Conservation (phyloP, 2,113 vertebrate species). For the Solea senegalensis region DNA sequence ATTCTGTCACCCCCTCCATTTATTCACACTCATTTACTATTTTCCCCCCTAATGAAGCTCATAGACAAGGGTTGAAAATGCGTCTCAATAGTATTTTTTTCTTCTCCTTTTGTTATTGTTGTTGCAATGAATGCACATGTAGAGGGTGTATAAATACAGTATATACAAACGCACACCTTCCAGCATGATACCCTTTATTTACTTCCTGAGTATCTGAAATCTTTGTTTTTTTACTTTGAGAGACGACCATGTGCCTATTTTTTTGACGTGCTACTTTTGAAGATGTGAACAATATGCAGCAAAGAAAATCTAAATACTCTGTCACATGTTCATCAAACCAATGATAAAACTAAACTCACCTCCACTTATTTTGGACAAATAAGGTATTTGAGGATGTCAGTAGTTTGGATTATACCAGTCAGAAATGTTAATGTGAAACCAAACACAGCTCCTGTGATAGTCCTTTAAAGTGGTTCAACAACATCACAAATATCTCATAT, state of each 20-base stretch:
- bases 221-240: not conserved
- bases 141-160: not conserved
- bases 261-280: not conserved
- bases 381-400: too few species aligned
- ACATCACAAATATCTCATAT: too few species aligned
- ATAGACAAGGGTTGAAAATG: conserved; percentile 3
- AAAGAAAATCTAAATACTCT: too few species aligned
- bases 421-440: too few species aligned
- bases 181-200: not conserved
- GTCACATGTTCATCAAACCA: too few species aligned
- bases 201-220: not conserved
- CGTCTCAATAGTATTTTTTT: not conserved
- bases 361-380: too few species aligned
- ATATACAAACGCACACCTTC: not conserved
- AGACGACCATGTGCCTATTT: not conserved
- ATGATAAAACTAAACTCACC: too few species aligned
- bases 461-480: too few species aligned
- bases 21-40: conserved; percentile 17
- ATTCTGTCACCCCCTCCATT: conserved; percentile 30
- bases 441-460: too few species aligned
- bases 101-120: not conserved
- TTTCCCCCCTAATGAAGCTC: conserved; percentile 17
- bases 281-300: too few species aligned
- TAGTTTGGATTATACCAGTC: too few species aligned
- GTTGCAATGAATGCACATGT: not conserved